These are phyloP conservation scores for Nipponia nippon DNA, from an alignment of 2,113 vertebrate genomes.

Conservation along the genomic window DNA sequence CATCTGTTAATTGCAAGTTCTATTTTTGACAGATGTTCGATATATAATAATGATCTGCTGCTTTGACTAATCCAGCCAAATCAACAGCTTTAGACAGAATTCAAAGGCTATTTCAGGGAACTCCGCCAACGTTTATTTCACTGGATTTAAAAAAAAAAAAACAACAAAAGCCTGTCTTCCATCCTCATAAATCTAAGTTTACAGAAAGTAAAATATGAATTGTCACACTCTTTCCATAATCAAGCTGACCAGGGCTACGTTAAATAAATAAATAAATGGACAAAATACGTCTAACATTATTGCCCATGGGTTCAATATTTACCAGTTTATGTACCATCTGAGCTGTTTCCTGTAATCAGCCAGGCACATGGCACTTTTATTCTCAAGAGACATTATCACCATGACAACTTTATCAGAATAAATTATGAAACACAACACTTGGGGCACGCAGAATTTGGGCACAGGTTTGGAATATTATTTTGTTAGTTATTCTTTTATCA, in stretches of 20 bases:
- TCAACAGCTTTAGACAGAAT: conserved; percentile 66
- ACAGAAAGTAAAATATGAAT: conserved; percentile 34
- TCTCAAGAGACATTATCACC: conserved; percentile 75
- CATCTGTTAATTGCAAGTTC: conserved; percentile 72
- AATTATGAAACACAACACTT: conserved; percentile 73
- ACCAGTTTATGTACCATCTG: conserved; percentile 74
- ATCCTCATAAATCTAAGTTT: conserved; percentile 13
- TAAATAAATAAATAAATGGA: conserved; percentile 55
- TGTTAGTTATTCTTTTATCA: conserved; percentile 60
- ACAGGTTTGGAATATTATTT: conserved; percentile 60
- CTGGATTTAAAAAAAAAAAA: not conserved
- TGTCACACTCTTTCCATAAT: conserved; percentile 7
- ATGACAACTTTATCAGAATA: conserved; percentile 84
- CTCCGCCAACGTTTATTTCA: conserved; percentile 55
- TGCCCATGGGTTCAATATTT: conserved; percentile 76
- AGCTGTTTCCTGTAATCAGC: conserved; percentile 76
- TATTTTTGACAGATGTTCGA: conserved; percentile 78
- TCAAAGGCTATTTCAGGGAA: conserved; percentile 69
- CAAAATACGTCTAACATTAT: conserved; percentile 37
- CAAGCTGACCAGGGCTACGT: conserved; percentile 2
- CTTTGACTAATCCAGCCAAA: conserved; percentile 75
- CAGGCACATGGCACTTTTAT: conserved; percentile 70
- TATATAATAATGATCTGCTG: conserved; percentile 72
- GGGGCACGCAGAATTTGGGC: conserved; percentile 56
- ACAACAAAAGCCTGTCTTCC: not conserved